Percentiles rank a stretch among this genome's conserved stretches.
These are phyloP conservation scores for Diorhabda carinulata DNA, from an alignment of 1,140 invertebrate genomes.

Conservation along the genomic window DNA sequence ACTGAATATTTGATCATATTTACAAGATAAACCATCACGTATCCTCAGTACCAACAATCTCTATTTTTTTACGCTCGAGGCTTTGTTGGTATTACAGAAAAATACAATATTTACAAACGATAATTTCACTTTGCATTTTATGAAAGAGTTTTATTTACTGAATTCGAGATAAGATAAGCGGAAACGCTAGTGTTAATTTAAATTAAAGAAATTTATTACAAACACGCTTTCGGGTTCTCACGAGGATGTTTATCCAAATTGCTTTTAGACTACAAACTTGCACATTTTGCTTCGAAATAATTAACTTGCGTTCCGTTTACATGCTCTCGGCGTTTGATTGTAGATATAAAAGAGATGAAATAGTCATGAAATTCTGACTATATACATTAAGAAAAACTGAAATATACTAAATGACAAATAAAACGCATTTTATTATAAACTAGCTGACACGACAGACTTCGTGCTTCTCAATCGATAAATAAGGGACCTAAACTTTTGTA, in stretches of 20 bases:
- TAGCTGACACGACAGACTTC: no score
- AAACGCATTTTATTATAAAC: no score
- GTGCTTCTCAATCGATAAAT: no score
- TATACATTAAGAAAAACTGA: no score
- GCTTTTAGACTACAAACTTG: background rate
- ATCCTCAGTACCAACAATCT: no score
- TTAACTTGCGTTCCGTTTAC: background rate
- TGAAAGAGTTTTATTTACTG: background rate
- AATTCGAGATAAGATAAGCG: background rate
- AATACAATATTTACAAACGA: background rate
- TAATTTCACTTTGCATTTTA: conserved; percentile 1
- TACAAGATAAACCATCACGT: no score
- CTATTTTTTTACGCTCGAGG: no score
- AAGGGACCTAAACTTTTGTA: no score
- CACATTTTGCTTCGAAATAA: background rate
- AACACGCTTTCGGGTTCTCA: background rate
- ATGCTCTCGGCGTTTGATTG: background rate
- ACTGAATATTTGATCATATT: no score
- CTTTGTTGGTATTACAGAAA: background rate
- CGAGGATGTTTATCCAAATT: conserved; percentile 1
- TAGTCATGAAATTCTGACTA: no score
- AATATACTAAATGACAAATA: no score
- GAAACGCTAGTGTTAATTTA: conserved; percentile 2
- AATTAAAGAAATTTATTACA: conserved; percentile 1
- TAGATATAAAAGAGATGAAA: background rate